Base-by-base conservation (phyloP, 2,113 vertebrate genomes). In the Ifrita kowaldi region DNA sequence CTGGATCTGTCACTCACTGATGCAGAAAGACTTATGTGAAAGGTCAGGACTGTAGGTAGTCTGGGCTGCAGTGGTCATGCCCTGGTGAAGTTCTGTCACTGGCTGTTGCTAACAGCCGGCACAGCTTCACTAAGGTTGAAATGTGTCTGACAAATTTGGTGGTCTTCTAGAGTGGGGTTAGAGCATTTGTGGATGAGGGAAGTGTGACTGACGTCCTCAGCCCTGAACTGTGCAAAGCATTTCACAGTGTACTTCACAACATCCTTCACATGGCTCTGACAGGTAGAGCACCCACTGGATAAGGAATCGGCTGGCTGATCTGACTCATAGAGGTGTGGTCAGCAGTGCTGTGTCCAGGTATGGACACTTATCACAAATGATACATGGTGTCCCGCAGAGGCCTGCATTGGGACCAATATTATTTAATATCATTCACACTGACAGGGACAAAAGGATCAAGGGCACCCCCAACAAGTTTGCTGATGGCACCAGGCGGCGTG, bases 1-100 rank as follows among this genome's bases (percentile, higher is more conserved):
- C 28, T 41, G 46, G 3, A 44, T 41, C 9, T 49, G 23, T 49
- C 70, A 6, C 13, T 83, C 13, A 35, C 10, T 33, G 33, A 32
- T n/a, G n/a, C 3, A 16, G 37, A 65, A 67, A 52, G 33, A 23
- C 16, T 30, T 53, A 11, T 0, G 0, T 4, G 12, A n/a, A 32
- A 30, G 3, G 18, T 57, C 18, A 68, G 41, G 8, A 28, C 1
- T 37, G 28, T 35, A 33, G 5, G n/a, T 33, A 37, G 19, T 46
- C 28, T 62, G 59, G 37, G 22, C 49, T 27, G 16, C 47, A 68
- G 33, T 46, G 50, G 39, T 49, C 21, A 50, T 16, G 17, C 9
- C 21, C 26, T 50, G 4, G 46, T 55, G 23, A 79, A 44, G 46
- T 56, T 50, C 16, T 62, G 20, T 50, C 24, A 32, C 33, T 57